A percentile compares a stretch with the other conserved stretches of the same genome.
Evolutionary conservation across 2,797 vertebrate genomes (phyloP).

Genomic region (Protosalanx chinensis): DNA sequence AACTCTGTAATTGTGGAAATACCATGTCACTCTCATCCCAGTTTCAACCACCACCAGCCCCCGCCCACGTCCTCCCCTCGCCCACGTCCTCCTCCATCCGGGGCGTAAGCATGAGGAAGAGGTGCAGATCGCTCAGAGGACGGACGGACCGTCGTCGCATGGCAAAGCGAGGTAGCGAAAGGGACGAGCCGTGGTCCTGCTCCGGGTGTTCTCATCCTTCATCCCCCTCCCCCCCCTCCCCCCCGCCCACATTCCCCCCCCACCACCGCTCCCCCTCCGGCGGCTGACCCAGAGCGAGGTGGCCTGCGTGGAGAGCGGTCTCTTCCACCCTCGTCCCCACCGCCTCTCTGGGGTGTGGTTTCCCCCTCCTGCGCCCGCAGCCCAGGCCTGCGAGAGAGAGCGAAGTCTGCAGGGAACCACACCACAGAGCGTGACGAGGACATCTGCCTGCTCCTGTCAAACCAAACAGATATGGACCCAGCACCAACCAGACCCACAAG

Average conservation of each 20-base stretch:
- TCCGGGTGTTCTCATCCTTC: too few relatives aligned
- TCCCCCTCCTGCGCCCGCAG: slow-evolving; percentile 61
- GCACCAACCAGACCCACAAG: slow-evolving; percentile 26
- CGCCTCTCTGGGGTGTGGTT: slow-evolving; percentile 66
- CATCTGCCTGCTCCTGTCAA: slow-evolving; percentile 44
- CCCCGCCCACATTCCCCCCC: slow-evolving; percentile 15
- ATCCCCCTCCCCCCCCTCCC: slow-evolving; percentile 42
- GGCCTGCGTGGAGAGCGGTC: slow-evolving; percentile 44
- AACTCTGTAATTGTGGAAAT: background rate
- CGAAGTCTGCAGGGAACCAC: slow-evolving; percentile 56
- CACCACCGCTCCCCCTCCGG: slow-evolving; percentile 35
- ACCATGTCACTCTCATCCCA: background rate
- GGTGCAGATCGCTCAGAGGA: slow-evolving; percentile 42
- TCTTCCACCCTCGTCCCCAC: slow-evolving; percentile 51
- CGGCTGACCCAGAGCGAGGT: slow-evolving; percentile 34
- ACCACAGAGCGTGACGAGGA: slow-evolving; percentile 51
- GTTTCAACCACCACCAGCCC: background rate
- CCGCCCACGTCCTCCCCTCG: slow-evolving; percentile 14
- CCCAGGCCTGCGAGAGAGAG: slow-evolving; percentile 36
- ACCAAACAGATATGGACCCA: slow-evolving; percentile 23
- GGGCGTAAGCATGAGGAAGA: slow-evolving; percentile 47
- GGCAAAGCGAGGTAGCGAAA: slow-evolving; percentile 62
- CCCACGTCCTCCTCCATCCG: slow-evolving; percentile 28
- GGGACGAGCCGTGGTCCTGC: slow-evolving; percentile 63
- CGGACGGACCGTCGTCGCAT: slow-evolving; percentile 49